Conservation (phyloP, 2,113 vertebrate species). For the Leptocoma aspasia region DNA sequence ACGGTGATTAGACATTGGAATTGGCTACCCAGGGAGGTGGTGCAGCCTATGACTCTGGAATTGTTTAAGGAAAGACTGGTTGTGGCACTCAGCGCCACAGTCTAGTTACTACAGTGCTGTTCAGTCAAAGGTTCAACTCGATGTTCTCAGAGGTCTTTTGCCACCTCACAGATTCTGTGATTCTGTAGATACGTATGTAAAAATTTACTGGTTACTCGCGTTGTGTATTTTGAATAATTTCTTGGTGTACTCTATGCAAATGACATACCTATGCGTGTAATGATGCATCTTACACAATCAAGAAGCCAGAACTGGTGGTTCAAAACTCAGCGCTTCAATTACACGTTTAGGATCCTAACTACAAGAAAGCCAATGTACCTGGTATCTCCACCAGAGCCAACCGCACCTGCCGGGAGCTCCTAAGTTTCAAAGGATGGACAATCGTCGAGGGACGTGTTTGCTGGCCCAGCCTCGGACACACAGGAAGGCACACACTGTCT, state of each 20-base stretch:
- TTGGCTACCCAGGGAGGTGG: background rate
- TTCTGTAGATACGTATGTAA: rapidly evolving
- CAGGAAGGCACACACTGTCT: rapidly evolving
- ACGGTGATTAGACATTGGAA: background rate
- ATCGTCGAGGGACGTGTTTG: rapidly evolving
- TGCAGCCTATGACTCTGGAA: background rate
- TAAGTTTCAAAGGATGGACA: background rate
- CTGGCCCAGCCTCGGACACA: background rate
- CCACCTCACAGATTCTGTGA: background rate
- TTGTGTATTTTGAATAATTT: rapidly evolving
- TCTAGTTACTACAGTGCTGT: background rate
- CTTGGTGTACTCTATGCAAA: rapidly evolving
- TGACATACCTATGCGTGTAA: rapidly evolving
- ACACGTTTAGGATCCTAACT: rapidly evolving
- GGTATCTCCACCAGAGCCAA: rapidly evolving
- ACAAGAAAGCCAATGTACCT: rapidly evolving
- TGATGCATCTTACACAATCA: rapidly evolving
- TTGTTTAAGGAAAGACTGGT: background rate
- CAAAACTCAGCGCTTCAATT: rapidly evolving
- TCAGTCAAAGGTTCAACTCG: background rate
- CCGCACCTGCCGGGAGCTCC: rapidly evolving
- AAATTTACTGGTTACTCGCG: rapidly evolving
- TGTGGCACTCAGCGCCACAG: background rate
- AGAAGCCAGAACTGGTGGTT: background rate
- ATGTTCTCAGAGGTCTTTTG: background rate